phyloP scores from a whole-genome alignment of 1,140 invertebrate species.

The Drosophila willistoni region DNA sequence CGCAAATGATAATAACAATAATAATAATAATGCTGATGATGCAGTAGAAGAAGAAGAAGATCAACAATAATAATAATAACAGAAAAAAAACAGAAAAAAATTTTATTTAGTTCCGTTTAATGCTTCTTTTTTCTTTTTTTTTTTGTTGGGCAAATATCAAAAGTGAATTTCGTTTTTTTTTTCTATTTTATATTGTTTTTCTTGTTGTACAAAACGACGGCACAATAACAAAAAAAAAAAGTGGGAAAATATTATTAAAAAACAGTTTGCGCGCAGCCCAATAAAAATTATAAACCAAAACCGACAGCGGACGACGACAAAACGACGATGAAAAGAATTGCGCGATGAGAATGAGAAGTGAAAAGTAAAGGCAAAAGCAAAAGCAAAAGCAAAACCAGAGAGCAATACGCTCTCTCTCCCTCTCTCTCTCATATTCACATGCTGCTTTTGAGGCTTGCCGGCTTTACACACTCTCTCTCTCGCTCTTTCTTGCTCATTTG shows the following conservation, averaged over 20 bases:
- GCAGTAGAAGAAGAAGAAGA: not conserved
- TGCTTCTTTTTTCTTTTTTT: not conserved
- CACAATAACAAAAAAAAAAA: slow-evolving; percentile 9
- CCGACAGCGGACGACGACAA: slow-evolving; percentile 38
- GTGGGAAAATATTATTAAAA: slow-evolving; percentile 14
- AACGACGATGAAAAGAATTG: slow-evolving; percentile 53
- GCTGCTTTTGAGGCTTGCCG: slow-evolving; percentile 2
- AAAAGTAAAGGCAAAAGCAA: slow-evolving; percentile 29
- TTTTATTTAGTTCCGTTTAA: not conserved
- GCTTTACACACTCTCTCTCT: slow-evolving; percentile 24
- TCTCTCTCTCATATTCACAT: slow-evolving; percentile 8
- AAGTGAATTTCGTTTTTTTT: not conserved
- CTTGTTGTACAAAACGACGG: slow-evolving; percentile 3
- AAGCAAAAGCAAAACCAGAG: slow-evolving; percentile 25
- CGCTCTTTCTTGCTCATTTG: slow-evolving; percentile 2
- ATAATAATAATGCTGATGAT: not conserved
- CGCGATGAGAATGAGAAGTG: slow-evolving; percentile 49
- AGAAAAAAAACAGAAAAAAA: not conserved
- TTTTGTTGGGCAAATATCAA: not conserved
- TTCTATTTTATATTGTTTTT: not conserved
- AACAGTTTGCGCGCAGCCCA: slow-evolving; percentile 11
- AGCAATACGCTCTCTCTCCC: slow-evolving; percentile 10
- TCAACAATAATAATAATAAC: not conserved
- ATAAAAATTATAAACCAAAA: slow-evolving; percentile 15
- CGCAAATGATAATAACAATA: not conserved